Percentiles rank a stretch among this genome's conserved stretches.
Evolutionary conservation across 2,888 invertebrate genomes (phyloP).

Genomic region (Chrysina gloriosa): DNA sequence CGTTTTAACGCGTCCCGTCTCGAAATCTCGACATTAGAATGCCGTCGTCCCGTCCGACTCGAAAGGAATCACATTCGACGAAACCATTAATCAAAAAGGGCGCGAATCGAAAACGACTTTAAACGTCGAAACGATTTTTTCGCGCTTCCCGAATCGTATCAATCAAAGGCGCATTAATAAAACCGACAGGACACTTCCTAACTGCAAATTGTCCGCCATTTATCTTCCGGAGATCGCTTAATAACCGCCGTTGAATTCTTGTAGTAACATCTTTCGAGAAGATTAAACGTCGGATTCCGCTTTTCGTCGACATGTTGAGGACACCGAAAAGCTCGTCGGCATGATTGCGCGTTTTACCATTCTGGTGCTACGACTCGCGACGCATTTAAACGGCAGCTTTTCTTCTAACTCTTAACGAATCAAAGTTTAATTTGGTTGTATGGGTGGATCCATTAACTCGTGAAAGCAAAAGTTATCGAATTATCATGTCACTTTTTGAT

Average conservation of each 20-base stretch:
- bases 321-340: too few species aligned
- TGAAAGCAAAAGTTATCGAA: too few species aligned
- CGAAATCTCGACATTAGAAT: slow-evolving; percentile 29
- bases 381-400: too few species aligned
- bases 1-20: slow-evolving; percentile 40
- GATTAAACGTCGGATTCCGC: not conserved
- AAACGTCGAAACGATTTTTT: slow-evolving; percentile 42
- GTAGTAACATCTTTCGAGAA: slow-evolving; percentile 18
- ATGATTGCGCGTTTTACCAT: too few species aligned
- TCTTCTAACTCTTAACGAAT: too few species aligned
- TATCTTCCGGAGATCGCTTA: slow-evolving; percentile 44
- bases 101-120: slow-evolving; percentile 45
- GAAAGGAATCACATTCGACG: slow-evolving; percentile 46
- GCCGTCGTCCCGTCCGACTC: slow-evolving; percentile 37
- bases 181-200: slow-evolving; percentile 51
- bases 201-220: slow-evolving; percentile 52
- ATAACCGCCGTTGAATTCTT: slow-evolving; percentile 32
- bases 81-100: slow-evolving; percentile 52
- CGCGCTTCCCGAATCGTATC: slow-evolving; percentile 41
- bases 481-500: too few species aligned
- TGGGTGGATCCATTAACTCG: too few species aligned
- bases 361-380: too few species aligned
- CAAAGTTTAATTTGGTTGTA: too few species aligned
- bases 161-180: slow-evolving; percentile 53
- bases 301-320: too few species aligned